These are phyloP conservation scores for Pachyramphus minor DNA, from an alignment of 2,113 vertebrate species.

Conservation along the genomic window DNA sequence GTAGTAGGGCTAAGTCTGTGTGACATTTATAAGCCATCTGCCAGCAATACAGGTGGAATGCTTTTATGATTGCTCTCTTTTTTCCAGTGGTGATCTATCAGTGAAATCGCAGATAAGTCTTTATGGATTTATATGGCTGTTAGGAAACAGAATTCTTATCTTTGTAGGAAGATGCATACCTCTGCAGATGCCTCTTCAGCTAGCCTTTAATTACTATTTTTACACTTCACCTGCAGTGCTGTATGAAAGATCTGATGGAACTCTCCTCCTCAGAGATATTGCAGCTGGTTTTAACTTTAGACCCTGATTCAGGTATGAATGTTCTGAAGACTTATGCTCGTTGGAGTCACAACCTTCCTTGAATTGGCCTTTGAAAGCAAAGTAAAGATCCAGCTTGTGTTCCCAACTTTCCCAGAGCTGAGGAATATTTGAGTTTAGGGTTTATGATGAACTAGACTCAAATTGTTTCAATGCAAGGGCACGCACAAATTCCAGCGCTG, in stretches of 20 bases:
- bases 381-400: neutral
- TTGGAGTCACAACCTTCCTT: neutral
- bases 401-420: neutral
- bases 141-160: slow-evolving; percentile 56
- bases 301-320: neutral
- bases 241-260: neutral
- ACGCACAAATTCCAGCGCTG: slow-evolving; percentile 32
- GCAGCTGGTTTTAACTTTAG: neutral
- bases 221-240: neutral
- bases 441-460: slow-evolving; percentile 19
- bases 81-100: slow-evolving; percentile 47
- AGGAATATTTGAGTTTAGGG: neutral
- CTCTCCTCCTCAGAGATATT: neutral
- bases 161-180: slow-evolving; percentile 52
- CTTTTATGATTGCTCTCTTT: slow-evolving; percentile 70
- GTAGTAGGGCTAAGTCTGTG: slow-evolving; percentile 75
- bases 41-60: slow-evolving; percentile 86
- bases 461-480: slow-evolving; percentile 32
- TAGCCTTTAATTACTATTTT: slow-evolving; percentile 42
- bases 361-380: neutral
- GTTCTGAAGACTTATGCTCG: neutral
- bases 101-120: slow-evolving; percentile 61
- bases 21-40: slow-evolving; percentile 79
- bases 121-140: slow-evolving; percentile 61
- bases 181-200: slow-evolving; percentile 47